Base-by-base conservation (phyloP, 2,888 invertebrate genomes). In the Lottia gigantea region DNA sequence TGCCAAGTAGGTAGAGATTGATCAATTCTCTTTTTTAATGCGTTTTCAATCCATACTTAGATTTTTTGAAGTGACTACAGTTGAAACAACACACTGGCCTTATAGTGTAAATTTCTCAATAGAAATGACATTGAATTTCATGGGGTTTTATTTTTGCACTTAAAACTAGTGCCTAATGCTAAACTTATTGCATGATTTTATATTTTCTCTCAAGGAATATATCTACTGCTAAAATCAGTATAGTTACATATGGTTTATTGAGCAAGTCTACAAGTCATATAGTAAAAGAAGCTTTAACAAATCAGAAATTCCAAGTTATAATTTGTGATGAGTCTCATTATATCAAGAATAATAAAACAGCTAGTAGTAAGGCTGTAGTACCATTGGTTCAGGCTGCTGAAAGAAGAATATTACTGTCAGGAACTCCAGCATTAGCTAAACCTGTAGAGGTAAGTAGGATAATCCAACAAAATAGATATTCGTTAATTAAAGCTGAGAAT, bases 281-380 rank as follows among this genome's bases (percentile, higher is more conserved):
- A 2, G 75, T 86, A 25, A 74, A 76, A 40, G 85, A 87, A 71
- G 86, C 86, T 0, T 76, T 87, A 46, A 70, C 70, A 61, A 80
- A 80, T 31, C 84, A 84, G 71, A 77, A 81, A 16, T 87, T 87
- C 68, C 74, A 85, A 68, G 81, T 86, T 8, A 75, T 85, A 23
- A 85, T 87, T 47, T 83, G 82, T 12, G 87, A 87, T 70, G 87
- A 87, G 73, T 87, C 86, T 14, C 87, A 87, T 73, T 85, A 84
- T 75, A 83, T 87, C 68, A 83, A 82, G 66, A 87, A 87, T 75
- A 75, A 74, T 7, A 83, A 83, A 69, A 82, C 86, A 6, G 80
- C 79, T 6, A 81, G 84, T 31, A 80, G 81, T 62, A 86, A 86
- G 71, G 81, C 80, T 62, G 78, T 87, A 7, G 80, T 83, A 14